These are phyloP conservation scores for Tribolium castaneum DNA, from an alignment of 1,140 invertebrate species.

Conservation along the genomic window DNA sequence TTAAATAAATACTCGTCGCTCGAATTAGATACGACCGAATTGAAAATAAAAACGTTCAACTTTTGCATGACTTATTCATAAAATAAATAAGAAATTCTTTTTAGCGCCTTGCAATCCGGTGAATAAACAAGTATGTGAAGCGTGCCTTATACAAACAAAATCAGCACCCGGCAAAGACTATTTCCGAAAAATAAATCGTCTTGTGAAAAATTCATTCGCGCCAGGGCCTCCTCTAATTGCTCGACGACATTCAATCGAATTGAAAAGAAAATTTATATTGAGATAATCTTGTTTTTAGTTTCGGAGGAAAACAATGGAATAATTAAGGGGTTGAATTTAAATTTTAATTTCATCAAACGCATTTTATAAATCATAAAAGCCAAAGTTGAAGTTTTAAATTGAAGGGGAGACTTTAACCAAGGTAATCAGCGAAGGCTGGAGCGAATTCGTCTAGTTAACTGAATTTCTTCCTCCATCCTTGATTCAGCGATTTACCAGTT, in stretches of 20 bases:
- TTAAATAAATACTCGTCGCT: constrained; percentile 32
- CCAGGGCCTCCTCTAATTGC: constrained; percentile 18
- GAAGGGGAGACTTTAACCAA: constrained; percentile 25
- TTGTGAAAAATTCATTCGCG: constrained; percentile 36
- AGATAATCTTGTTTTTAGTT: constrained; percentile 8
- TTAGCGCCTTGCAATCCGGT: constrained; percentile 39
- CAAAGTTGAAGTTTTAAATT: constrained; percentile 27
- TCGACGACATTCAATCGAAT: constrained; percentile 16
- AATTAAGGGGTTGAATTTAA: constrained; percentile 34
- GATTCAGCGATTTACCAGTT: constrained; percentile 19
- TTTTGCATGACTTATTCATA: constrained; percentile 44
- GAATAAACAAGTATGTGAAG: constrained; percentile 45
- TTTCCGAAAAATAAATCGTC: constrained; percentile 37
- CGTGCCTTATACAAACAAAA: constrained; percentile 41
- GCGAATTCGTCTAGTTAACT: constrained; percentile 19
- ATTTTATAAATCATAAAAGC: constrained; percentile 34
- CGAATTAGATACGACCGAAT: constrained; percentile 23
- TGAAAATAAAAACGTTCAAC: constrained; percentile 33
- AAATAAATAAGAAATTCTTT: constrained; percentile 45
- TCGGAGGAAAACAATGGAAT: constrained; percentile 6
- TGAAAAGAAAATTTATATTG: constrained; percentile 4
- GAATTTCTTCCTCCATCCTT: neutral
- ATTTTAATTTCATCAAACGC: constrained; percentile 34
- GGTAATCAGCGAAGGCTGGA: constrained; percentile 12
- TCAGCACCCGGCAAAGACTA: constrained; percentile 33